These are phyloP conservation scores for Zeugodacus cucurbitae DNA, from an alignment of 1,140 invertebrate genomes.

Conservation along the genomic window DNA sequence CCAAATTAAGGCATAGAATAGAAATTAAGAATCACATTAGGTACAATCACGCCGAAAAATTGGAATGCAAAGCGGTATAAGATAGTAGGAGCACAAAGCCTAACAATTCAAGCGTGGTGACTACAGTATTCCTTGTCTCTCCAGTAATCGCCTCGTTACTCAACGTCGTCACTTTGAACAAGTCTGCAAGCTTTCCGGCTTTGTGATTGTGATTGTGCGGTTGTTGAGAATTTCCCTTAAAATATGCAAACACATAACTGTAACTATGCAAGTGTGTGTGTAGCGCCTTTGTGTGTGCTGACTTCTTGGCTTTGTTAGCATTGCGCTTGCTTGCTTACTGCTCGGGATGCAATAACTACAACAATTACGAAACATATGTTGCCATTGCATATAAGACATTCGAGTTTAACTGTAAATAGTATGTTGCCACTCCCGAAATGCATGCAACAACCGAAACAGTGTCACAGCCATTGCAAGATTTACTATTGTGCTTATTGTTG, in stretches of 20 bases:
- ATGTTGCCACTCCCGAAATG: neutral
- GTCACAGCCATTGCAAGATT: neutral
- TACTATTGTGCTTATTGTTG: neutral
- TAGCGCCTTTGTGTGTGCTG: neutral
- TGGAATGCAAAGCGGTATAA: too few species aligned
- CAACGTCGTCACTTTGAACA: neutral
- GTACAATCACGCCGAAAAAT: too few species aligned
- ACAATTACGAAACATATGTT: neutral
- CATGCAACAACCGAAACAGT: neutral
- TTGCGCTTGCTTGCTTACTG: neutral
- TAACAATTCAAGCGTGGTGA: neutral
- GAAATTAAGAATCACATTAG: too few species aligned
- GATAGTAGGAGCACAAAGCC: too few species aligned
- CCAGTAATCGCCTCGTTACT: neutral
- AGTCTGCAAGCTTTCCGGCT: neutral
- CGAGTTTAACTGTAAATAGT: neutral
- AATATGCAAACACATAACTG: too few species aligned
- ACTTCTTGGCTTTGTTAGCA: neutral
- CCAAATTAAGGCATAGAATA: too few species aligned
- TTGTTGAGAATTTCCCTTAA: neutral
- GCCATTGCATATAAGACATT: neutral
- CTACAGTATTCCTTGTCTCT: too few species aligned
- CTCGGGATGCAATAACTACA: neutral
- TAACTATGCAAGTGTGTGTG: neutral
- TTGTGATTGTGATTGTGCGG: neutral